Evolutionary conservation across 2,888 invertebrate species (phyloP).

Genomic region (Spisula solida): DNA sequence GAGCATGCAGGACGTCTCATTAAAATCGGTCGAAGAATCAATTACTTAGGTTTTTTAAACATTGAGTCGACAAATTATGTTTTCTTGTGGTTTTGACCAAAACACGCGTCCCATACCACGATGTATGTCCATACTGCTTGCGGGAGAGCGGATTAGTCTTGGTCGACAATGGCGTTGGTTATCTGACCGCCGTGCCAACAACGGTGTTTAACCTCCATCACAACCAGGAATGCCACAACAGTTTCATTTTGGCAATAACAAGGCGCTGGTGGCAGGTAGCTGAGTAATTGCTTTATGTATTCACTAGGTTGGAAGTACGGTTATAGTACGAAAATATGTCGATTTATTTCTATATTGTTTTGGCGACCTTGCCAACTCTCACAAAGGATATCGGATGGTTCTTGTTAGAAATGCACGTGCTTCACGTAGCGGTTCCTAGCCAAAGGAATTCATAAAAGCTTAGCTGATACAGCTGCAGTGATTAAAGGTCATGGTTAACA

Average conservation of each 20-base stretch:
- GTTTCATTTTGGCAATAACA: conserved; percentile 20
- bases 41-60: too few species aligned
- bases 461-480: not conserved
- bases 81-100: too few species aligned
- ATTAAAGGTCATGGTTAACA: not conserved
- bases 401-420: conserved; percentile 15
- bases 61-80: too few species aligned
- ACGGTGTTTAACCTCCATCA: too few species aligned
- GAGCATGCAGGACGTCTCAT: too few species aligned
- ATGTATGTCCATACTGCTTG: too few species aligned
- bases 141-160: too few species aligned
- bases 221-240: not conserved
- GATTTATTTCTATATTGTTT: conserved; percentile 30
- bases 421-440: not conserved
- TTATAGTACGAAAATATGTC: conserved; percentile 4
- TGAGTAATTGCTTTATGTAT: conserved; percentile 13
- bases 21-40: too few species aligned
- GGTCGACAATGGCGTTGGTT: too few species aligned
- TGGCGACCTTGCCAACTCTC: conserved; percentile 17
- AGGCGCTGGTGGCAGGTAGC: not conserved
- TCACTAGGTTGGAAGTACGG: conserved; percentile 13
- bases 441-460: conserved; percentile 2
- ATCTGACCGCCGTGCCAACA: too few species aligned
- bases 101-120: too few species aligned
- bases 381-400: not conserved